Evolutionary conservation across 2,888 invertebrate species (phyloP).

Genomic region (Trissoscelio sp.): DNA sequence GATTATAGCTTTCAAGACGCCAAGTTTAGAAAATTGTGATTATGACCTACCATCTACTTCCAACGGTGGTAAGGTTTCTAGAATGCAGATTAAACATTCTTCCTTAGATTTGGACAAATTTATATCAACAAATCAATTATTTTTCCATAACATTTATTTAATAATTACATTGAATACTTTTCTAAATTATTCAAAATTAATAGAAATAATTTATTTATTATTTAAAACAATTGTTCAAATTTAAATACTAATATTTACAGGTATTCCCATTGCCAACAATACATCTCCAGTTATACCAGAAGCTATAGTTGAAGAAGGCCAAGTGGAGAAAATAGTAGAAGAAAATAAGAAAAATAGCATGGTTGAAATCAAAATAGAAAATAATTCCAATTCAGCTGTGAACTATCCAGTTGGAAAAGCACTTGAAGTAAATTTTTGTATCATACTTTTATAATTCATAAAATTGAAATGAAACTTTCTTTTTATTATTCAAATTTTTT

Average conservation of each 20-base stretch:
- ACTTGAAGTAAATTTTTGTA: constrained; percentile 91
- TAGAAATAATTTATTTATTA: too few species aligned
- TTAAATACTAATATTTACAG: constrained; percentile 19
- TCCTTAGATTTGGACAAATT: too few species aligned
- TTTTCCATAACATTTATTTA: too few species aligned
- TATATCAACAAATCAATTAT: too few species aligned
- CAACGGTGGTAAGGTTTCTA: constrained; percentile 84
- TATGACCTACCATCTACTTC: constrained; percentile 81
- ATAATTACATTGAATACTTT: neutral
- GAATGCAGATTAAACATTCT: too few species aligned
- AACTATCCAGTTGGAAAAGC: constrained; percentile 93
- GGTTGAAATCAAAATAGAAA: constrained; percentile 70
- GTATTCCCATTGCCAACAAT: constrained; percentile 12
- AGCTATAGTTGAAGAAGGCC: constrained; percentile 87
- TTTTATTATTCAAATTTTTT: too few species aligned
- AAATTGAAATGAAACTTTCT: too few species aligned
- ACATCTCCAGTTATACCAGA: constrained; percentile 84
- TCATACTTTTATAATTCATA: too few species aligned
- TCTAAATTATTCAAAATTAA: too few species aligned
- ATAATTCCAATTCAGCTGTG: constrained; percentile 77
- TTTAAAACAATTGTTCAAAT: too few species aligned
- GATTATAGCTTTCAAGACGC: constrained; percentile 94
- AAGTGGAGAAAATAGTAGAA: constrained; percentile 73
- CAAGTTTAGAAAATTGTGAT: constrained; percentile 90
- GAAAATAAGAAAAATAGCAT: constrained; percentile 40